Conservation (phyloP, 1,140 invertebrate genomes). For the Neotoxoptera formosana region DNA sequence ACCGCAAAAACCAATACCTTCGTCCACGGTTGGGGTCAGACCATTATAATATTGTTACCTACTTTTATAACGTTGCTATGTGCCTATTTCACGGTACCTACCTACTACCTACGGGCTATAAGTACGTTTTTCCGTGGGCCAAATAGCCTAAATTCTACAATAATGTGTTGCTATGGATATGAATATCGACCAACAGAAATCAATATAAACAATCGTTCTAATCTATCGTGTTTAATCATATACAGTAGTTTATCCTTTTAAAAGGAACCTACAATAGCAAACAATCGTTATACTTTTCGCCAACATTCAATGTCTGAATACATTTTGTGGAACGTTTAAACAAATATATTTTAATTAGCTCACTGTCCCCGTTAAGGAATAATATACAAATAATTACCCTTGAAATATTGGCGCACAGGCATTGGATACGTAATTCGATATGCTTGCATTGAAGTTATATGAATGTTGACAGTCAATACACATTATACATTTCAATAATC, state of each 20-base stretch:
- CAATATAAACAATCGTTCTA: not conserved
- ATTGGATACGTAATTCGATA: slow-evolving; percentile 14
- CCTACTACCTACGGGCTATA: not conserved
- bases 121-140: not conserved
- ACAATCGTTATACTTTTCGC: not conserved
- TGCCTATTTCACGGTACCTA: not conserved
- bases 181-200: not conserved
- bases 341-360: not conserved
- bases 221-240: not conserved
- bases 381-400: slow-evolving; percentile 13
- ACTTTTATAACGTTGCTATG: not conserved
- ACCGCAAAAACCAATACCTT: not conserved
- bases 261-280: not conserved
- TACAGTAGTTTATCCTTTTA: not conserved
- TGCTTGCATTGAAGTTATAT: not conserved
- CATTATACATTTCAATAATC: not conserved
- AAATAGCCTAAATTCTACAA: not conserved
- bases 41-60: not conserved
- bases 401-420: not conserved
- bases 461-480: not conserved
- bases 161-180: not conserved
- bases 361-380: not conserved
- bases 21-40: not conserved
- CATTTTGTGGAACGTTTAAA: not conserved
- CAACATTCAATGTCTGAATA: not conserved